Conservation (phyloP, 2,797 vertebrate genomes). For the Rhadinocentrus ornatus region DNA sequence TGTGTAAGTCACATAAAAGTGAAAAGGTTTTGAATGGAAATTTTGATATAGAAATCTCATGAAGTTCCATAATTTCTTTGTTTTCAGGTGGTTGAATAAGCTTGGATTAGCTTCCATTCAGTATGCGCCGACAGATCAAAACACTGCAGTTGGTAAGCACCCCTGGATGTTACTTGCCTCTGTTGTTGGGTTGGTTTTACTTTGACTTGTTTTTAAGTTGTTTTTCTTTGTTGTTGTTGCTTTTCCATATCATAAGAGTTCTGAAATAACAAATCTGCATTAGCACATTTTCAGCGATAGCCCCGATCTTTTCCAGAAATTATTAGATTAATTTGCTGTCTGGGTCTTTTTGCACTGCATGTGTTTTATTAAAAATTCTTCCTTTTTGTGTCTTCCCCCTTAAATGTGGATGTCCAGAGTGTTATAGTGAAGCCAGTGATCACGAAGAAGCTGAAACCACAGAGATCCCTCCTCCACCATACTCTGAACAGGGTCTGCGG, state of each 20-base stretch:
- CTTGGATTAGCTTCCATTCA: slow-evolving; percentile 91
- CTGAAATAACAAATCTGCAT: too few species aligned
- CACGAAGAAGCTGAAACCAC: slow-evolving; percentile 90
- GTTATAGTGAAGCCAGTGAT: slow-evolving; percentile 96
- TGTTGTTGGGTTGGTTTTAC: background rate
- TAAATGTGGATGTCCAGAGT: slow-evolving; percentile 79
- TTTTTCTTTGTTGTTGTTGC: background rate
- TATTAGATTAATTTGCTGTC: too few species aligned
- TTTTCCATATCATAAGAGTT: too few species aligned
- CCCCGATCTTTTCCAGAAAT: background rate
- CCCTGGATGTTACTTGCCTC: background rate
- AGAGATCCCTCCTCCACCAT: slow-evolving; percentile 86
- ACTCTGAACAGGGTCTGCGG: slow-evolving; percentile 75
- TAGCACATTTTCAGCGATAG: too few species aligned
- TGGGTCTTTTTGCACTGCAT: background rate
- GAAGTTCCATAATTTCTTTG: slow-evolving; percentile 17
- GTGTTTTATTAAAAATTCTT: background rate
- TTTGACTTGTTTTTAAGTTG: background rate
- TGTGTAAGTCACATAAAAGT: slow-evolving; percentile 83
- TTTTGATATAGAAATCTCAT: background rate
- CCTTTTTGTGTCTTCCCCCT: background rate
- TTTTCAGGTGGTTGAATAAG: slow-evolving; percentile 93
- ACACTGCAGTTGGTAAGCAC: slow-evolving; percentile 72
- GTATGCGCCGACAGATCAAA: slow-evolving; percentile 81
- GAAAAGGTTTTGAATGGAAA: background rate